Evolutionary conservation across 92 coral and sea anemone genomes (phyloP).

Genomic region (Heteractis magnifica): DNA sequence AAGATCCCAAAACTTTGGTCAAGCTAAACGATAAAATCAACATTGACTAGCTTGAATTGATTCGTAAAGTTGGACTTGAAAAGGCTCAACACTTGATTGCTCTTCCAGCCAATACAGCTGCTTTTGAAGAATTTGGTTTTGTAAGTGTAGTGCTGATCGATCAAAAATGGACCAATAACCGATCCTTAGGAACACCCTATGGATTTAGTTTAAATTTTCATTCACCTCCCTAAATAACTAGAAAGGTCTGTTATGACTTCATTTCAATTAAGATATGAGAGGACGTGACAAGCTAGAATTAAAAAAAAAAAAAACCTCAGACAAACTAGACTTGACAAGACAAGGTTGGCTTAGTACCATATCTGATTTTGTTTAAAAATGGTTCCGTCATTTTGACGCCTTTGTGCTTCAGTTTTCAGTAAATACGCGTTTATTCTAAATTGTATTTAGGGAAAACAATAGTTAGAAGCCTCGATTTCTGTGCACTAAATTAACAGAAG

Average conservation of each 20-base stretch:
- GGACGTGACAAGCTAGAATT: background rate
- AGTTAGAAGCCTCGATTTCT: background rate
- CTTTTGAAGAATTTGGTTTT: background rate
- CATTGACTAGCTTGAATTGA: too few relatives aligned
- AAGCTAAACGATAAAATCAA: too few relatives aligned
- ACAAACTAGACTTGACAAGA: constrained; percentile 8
- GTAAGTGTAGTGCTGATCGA: background rate
- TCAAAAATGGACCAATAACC: background rate
- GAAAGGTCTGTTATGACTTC: background rate
- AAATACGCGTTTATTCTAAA: background rate
- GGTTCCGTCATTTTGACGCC: constrained; percentile 28
- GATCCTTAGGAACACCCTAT: constrained; percentile 1
- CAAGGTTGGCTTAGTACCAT: background rate
- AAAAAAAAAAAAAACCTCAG: background rate
- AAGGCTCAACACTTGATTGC: too few relatives aligned
- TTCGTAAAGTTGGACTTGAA: too few relatives aligned
- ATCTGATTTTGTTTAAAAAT: constrained; percentile 10
- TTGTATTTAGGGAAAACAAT: background rate
- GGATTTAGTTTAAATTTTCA: background rate
- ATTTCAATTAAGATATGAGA: constrained; percentile 3
- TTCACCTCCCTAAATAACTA: background rate
- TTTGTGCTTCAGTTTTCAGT: background rate
- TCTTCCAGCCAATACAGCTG: background rate
- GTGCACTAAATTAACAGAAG: background rate
- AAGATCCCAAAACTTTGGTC: too few relatives aligned